Percentiles rank a stretch among this genome's conserved stretches.
These are phyloP conservation scores for Steinernema hermaphroditum DNA, from an alignment of 2,888 invertebrate genomes.

Conservation along the genomic window DNA sequence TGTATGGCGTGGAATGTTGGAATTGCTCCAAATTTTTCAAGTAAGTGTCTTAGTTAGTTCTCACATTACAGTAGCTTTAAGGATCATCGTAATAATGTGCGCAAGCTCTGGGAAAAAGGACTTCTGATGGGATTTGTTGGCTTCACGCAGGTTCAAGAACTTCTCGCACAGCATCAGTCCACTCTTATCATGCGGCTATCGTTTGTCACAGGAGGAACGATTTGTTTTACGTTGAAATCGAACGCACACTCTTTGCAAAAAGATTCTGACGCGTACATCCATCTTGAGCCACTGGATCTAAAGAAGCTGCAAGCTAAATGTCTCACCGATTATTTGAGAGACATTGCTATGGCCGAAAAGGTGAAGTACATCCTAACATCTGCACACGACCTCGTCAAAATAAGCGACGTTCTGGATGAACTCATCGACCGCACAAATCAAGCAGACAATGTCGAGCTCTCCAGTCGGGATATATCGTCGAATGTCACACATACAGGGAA, in stretches of 20 bases:
- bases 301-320: conserved; percentile 64
- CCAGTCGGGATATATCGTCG: conserved; percentile 42
- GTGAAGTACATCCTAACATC: conserved; percentile 40
- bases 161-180: conserved; percentile 50
- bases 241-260: conserved; percentile 51
- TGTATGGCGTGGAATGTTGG: conserved; percentile 64
- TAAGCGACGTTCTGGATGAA: conserved; percentile 54
- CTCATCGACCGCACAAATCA: conserved; percentile 42
- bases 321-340: conserved; percentile 62
- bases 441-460: conserved; percentile 42
- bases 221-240: conserved; percentile 58
- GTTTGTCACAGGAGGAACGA: conserved; percentile 59
- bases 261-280: conserved; percentile 43
- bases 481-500: conserved; percentile 61
- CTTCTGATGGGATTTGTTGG: conserved; percentile 55
- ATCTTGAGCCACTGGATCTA: conserved; percentile 64
- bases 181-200: conserved; percentile 55
- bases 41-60: not conserved
- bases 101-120: conserved; percentile 56
- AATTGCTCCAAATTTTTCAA: conserved; percentile 64
- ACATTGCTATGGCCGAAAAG: conserved; percentile 64
- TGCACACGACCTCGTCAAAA: conserved; percentile 50
- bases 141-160: conserved; percentile 50
- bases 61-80: conserved; percentile 27
- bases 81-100: conserved; percentile 54